phyloP scores from a whole-genome alignment of 2,113 vertebrate genomes.

The Neoarius graeffei region DNA sequence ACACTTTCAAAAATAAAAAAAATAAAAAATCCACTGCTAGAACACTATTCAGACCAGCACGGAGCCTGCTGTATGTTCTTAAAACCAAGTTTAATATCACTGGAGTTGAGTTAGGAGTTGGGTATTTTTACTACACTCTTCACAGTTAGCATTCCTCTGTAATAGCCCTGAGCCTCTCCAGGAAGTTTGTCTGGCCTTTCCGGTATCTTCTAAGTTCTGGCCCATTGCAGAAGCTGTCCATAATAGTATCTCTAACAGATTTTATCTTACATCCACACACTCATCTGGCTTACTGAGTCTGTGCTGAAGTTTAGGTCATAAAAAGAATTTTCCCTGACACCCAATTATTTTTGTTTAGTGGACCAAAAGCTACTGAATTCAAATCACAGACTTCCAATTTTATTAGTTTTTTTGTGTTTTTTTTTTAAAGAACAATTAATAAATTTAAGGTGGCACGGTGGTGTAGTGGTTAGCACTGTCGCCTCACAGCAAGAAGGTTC shows the following conservation, averaged over 20 bases:
- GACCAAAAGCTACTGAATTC: too few species aligned
- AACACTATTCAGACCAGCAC: background rate
- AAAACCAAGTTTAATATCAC: background rate
- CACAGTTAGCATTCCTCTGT: constrained; percentile 26
- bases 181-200: constrained; percentile 62
- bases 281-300: constrained; percentile 51
- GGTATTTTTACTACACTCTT: background rate
- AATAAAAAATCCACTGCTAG: background rate
- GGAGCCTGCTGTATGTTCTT: background rate
- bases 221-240: constrained; percentile 35
- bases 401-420: too few species aligned
- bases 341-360: too few species aligned
- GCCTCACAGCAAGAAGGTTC: too few species aligned
- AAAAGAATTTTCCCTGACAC: too few species aligned
- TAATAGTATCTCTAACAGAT: constrained; percentile 62
- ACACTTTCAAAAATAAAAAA: background rate
- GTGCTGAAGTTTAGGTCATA: background rate
- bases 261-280: constrained; percentile 50
- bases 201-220: constrained; percentile 57
- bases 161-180: constrained; percentile 39
- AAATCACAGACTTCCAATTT: too few species aligned
- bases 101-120: background rate
- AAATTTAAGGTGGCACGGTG: too few species aligned
- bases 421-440: too few species aligned
- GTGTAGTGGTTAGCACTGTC: too few species aligned